phyloP scores from a whole-genome alignment of 1,140 invertebrate species.

The Steinernema khuongi region DNA sequence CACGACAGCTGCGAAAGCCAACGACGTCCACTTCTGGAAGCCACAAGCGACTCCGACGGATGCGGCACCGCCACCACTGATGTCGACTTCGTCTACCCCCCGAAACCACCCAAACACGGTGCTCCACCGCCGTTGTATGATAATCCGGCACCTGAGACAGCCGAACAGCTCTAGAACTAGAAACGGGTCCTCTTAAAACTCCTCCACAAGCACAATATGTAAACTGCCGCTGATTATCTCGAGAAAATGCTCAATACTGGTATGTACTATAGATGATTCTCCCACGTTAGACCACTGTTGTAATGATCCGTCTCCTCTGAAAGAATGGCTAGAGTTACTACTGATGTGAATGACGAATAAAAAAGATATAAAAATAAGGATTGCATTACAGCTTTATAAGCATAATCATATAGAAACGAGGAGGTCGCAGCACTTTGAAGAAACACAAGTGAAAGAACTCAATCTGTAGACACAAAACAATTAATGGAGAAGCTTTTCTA shows the following conservation, averaged over 20 bases:
- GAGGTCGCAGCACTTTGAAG: no score
- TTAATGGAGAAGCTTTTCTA: no score
- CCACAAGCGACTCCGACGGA: conserved; percentile 15
- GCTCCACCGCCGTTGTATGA: neutral
- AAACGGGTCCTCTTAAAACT: conserved; percentile 7
- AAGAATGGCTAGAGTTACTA: no score
- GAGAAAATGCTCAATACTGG: conserved; percentile 3
- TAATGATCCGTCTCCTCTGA: no score
- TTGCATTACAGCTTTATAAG: no score
- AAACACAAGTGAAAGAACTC: no score
- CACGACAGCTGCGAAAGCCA: conserved; percentile 26
- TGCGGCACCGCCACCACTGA: conserved; percentile 1
- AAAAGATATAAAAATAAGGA: no score
- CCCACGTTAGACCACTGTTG: no score
- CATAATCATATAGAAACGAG: no score
- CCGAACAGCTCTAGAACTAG: neutral
- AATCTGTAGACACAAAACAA: no score
- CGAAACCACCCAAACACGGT: neutral
- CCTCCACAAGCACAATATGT: neutral
- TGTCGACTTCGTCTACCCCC: neutral
- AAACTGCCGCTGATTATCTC: conserved; percentile 8
- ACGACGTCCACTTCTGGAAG: conserved; percentile 24
- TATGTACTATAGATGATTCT: conserved; percentile 14
- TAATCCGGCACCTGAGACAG: neutral
- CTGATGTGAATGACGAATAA: no score